These are phyloP conservation scores for Tinea semifulvella DNA, from an alignment of 2,888 invertebrate genomes.

Conservation along the genomic window DNA sequence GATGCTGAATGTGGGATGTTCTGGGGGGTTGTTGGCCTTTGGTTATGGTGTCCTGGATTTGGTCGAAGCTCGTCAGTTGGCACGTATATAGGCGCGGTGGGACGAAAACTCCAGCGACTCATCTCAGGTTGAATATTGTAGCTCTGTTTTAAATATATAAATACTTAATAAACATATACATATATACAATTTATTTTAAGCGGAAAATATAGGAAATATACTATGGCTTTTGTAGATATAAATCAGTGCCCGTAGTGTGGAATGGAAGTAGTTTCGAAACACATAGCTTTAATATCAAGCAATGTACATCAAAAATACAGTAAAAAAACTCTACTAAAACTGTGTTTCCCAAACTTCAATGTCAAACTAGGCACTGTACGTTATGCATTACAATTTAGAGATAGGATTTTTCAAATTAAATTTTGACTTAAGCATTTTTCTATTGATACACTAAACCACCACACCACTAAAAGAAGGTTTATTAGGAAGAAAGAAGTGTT, in stretches of 20 bases:
- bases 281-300: no score
- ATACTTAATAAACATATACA: constrained; percentile 6
- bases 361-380: no score
- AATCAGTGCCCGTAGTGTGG: no score
- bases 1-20: constrained; percentile 57
- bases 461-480: constrained; percentile 51
- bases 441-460: constrained; percentile 36
- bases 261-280: neutral
- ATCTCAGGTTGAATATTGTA: constrained; percentile 60
- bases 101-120: constrained; percentile 55
- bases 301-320: no score
- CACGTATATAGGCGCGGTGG: constrained; percentile 60
- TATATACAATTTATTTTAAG: neutral
- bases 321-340: no score
- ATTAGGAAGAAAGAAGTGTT: constrained; percentile 21
- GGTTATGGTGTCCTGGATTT: constrained; percentile 19
- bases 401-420: constrained; percentile 56
- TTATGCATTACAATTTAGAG: constrained; percentile 48
- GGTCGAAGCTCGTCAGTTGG: constrained; percentile 50
- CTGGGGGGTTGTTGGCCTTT: constrained; percentile 46
- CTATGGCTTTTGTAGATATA: no score
- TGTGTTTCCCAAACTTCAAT: no score
- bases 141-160: constrained; percentile 37
- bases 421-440: neutral
- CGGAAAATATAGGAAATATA: neutral